Conservation (phyloP, 2,113 vertebrate genomes). For the Perccottus glenii region DNA sequence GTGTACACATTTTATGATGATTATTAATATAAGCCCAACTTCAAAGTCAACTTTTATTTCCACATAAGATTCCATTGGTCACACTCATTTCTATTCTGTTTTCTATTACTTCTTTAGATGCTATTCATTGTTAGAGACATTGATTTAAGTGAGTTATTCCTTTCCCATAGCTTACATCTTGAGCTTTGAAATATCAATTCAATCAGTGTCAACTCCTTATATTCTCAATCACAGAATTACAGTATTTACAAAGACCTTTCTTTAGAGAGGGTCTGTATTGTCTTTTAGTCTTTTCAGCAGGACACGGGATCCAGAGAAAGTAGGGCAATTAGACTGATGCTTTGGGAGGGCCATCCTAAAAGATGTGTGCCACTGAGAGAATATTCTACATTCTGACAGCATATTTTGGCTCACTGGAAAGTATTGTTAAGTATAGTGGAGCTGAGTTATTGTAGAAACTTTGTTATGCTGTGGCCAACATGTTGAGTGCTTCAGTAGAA, state of each 20-base stretch:
- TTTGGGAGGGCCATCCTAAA: constrained; percentile 29
- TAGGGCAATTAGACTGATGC: constrained; percentile 49
- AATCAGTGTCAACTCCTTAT: constrained; percentile 8
- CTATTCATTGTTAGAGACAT: not conserved
- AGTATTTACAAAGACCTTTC: constrained; percentile 21
- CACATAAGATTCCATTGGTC: too few species aligned
- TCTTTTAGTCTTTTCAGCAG: constrained; percentile 49
- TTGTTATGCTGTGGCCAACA: not conserved
- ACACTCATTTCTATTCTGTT: too few species aligned
- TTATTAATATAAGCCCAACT: too few species aligned
- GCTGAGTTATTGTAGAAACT: not conserved
- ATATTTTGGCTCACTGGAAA: constrained; percentile 12
- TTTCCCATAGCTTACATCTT: constrained; percentile 4
- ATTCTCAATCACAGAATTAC: constrained; percentile 38
- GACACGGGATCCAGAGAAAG: constrained; percentile 40
- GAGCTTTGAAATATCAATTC: constrained; percentile 25
- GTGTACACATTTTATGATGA: too few species aligned
- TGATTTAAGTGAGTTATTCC: too few species aligned
- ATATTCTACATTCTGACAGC: constrained; percentile 41
- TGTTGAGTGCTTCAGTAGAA: not conserved
- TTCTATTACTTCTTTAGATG: not conserved
- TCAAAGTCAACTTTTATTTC: too few species aligned
- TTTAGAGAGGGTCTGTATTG: too few species aligned
- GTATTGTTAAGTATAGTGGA: constrained; percentile 10
- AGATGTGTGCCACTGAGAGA: constrained; percentile 11